Percentiles rank a stretch among this genome's conserved stretches.
Evolutionary conservation across 1,140 invertebrate species (phyloP).

Genomic region (Macrotrachela quadricornifera): DNA sequence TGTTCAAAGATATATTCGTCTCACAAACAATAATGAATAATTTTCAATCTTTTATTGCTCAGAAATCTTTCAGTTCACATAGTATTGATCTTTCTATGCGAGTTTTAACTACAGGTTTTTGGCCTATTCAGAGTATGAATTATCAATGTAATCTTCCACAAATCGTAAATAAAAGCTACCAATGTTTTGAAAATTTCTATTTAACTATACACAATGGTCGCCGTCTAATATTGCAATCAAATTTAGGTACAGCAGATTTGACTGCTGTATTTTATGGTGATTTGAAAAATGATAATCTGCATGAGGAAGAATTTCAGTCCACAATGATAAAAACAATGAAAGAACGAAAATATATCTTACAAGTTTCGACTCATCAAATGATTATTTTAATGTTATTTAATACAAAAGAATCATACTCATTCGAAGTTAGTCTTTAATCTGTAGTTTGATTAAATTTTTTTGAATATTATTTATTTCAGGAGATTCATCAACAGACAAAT

Average conservation of each 20-base stretch:
- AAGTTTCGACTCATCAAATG: slow-evolving; percentile 90
- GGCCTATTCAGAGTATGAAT: slow-evolving; percentile 71
- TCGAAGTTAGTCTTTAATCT: too few relatives aligned
- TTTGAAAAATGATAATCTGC: background rate
- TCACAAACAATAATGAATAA: too few relatives aligned
- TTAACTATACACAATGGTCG: slow-evolving; percentile 89
- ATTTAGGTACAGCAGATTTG: slow-evolving; percentile 82
- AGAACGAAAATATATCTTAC: slow-evolving; percentile 70
- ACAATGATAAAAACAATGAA: slow-evolving; percentile 17
- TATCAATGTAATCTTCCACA: slow-evolving; percentile 86
- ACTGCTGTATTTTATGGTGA: slow-evolving; percentile 65
- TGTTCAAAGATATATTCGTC: too few relatives aligned
- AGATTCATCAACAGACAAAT: slow-evolving; percentile 53
- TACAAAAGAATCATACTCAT: slow-evolving; percentile 42
- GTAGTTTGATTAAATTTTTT: too few relatives aligned
- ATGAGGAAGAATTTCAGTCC: slow-evolving; percentile 12
- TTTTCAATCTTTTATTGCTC: too few relatives aligned
- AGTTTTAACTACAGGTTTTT: slow-evolving; percentile 92
- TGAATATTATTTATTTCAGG: too few relatives aligned
- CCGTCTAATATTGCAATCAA: slow-evolving; percentile 82
- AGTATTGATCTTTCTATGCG: slow-evolving; percentile 85
- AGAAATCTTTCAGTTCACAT: slow-evolving; percentile 42
- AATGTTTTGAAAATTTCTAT: slow-evolving; percentile 87
- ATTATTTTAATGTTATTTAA: slow-evolving; percentile 94
- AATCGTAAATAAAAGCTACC: slow-evolving; percentile 61